phyloP scores from a whole-genome alignment of 2,113 vertebrate species.

The Rhodinocichla rosea region DNA sequence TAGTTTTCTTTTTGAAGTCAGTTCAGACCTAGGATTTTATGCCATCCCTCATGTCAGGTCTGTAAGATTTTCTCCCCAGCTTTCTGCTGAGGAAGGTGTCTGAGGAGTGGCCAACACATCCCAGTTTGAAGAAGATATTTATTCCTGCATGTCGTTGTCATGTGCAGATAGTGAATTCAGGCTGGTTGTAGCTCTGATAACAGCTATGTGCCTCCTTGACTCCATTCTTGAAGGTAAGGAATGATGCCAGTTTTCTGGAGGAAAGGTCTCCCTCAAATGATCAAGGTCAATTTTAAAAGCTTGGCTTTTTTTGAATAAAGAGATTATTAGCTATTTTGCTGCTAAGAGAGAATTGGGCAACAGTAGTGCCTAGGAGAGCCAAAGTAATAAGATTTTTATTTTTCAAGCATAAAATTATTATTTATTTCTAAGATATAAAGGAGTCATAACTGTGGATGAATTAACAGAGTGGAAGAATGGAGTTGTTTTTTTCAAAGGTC shows the following conservation, averaged over 20 bases:
- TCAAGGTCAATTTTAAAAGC: background rate
- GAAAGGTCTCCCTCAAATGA: background rate
- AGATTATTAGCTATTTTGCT: background rate
- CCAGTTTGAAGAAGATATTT: background rate
- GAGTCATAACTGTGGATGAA: background rate
- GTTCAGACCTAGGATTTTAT: background rate
- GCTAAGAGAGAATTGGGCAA: background rate
- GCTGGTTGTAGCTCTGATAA: background rate
- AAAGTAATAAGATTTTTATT: background rate
- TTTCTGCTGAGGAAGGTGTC: background rate
- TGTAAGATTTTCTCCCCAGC: background rate
- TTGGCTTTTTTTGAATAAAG: background rate
- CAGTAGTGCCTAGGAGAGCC: background rate
- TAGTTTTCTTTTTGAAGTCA: background rate
- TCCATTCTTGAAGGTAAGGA: background rate
- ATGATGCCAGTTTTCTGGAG: background rate
- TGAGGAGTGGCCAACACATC: fast-evolving
- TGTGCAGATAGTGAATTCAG: background rate
- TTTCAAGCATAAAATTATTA: background rate
- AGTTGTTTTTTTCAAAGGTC: background rate
- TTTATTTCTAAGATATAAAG: background rate
- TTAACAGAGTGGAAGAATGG: background rate
- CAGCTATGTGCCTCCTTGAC: background rate
- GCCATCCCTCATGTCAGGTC: background rate
- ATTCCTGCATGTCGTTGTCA: background rate